Conservation (phyloP, 1,140 invertebrate genomes). For the Ridgeia piscesae region DNA sequence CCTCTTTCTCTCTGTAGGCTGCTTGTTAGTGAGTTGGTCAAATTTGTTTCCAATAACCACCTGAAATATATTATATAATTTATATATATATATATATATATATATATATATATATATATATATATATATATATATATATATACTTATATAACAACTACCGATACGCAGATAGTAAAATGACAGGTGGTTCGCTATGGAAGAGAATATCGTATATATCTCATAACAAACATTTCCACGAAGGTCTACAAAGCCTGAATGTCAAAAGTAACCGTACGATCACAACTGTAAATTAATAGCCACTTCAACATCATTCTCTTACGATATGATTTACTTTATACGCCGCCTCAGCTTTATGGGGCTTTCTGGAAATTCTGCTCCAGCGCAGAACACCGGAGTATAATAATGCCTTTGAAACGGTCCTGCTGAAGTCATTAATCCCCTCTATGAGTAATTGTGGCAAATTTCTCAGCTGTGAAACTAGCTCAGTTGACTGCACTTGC, state of each 20-base stretch:
- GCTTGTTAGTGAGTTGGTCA: no score
- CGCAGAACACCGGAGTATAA: background rate
- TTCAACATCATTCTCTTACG: background rate
- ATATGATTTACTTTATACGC: background rate
- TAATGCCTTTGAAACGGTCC: background rate
- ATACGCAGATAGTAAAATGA: background rate
- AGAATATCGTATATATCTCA: background rate
- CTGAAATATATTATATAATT: background rate
- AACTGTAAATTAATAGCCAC: conserved; percentile 1
- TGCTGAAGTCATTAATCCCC: background rate
- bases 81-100: background rate
- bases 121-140: background rate
- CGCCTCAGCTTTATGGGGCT: background rate
- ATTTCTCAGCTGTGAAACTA: conserved; percentile 5
- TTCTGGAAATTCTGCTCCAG: background rate
- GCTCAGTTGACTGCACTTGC: background rate
- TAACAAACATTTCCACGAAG: background rate
- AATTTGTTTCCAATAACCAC: background rate
- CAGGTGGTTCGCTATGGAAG: background rate
- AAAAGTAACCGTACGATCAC: background rate
- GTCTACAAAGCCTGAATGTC: background rate
- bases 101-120: background rate
- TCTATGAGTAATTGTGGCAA: conserved; percentile 1
- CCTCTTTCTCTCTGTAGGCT: no score
- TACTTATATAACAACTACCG: background rate